A percentile compares a stretch with the other conserved stretches of the same genome.
These are phyloP conservation scores for Drosophila nasuta DNA, from an alignment of 1,140 invertebrate genomes.

Conservation along the genomic window DNA sequence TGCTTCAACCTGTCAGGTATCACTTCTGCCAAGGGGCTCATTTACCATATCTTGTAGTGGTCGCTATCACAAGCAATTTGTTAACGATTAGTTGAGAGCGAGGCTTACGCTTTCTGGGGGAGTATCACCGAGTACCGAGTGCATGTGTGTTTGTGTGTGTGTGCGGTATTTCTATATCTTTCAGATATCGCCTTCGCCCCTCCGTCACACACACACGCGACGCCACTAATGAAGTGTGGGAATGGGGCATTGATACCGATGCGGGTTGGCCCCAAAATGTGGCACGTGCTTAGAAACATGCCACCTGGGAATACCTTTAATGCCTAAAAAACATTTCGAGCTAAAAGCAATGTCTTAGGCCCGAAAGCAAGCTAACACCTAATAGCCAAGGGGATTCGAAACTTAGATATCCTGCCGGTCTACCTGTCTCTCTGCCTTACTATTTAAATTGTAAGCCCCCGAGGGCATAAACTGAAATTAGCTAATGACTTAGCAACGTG, in stretches of 20 bases:
- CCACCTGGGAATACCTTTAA: constrained; percentile 39
- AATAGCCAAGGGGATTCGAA: constrained; percentile 8
- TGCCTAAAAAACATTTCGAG: not conserved
- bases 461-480: constrained; percentile 5
- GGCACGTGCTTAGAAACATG: constrained; percentile 39
- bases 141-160: not conserved
- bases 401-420: not conserved
- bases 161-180: constrained; percentile 34
- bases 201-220: constrained; percentile 27
- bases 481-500: constrained; percentile 15
- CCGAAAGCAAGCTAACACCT: constrained; percentile 22
- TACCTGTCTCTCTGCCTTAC: not conserved
- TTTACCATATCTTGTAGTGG: constrained; percentile 57
- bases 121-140: not conserved
- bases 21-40: constrained; percentile 38
- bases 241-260: constrained; percentile 38
- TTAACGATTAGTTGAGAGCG: constrained; percentile 74
- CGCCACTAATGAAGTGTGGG: constrained; percentile 38
- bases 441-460: constrained; percentile 12
- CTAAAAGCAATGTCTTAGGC: constrained; percentile 24
- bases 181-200: not conserved
- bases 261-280: constrained; percentile 17
- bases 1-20: constrained; percentile 48
- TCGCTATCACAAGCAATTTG: constrained; percentile 74
- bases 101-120: constrained; percentile 35